Base-by-base conservation (phyloP, 2,888 invertebrate species). In the Troides oblongomaculatus region DNA sequence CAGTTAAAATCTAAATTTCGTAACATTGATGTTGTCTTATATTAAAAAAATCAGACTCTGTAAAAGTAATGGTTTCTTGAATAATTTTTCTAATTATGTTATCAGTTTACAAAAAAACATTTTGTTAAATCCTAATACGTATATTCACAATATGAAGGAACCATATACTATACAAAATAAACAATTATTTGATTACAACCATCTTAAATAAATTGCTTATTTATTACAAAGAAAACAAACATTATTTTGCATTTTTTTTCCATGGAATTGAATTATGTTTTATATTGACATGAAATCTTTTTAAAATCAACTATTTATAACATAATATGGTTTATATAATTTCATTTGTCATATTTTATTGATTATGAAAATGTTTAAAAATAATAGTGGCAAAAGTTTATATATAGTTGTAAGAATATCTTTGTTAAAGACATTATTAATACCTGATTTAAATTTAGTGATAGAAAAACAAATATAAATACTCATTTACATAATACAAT, bases 21-120 rank as follows among this genome's bases (percentile, higher is more conserved):
- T 73, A 88, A 90, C 78, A 88, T 90, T 75, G 87, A 90, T 75
- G 86, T 92, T 57, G 89, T 92, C 50, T 80, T 92, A 71, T 89
- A 90, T 78, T 89, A 75, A 81, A 1, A 18, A 53, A 1, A 30
- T 30, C 30, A 30, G 5, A 30, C 30, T 30, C 30, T 3, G 30
- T 30, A 30, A 30, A 53, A 53, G 6, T 53, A 46, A 46, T 46
- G 1, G 4, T 46, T 14, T 46, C 14, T 46, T 46, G 3, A 10
- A 46, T n/a, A 53, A 53, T n/a, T 53, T 53, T 3, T 53, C 18
- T 53, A 53, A n/a, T 53, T 53, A 2, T 7, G 10, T 46, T 46
- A 53, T 53, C 1, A n/a, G 14, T 21, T 21, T 62, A 46, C 46
- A 39, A 12, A 21, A 62, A 50, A 14, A 53, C n/a, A n/a, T 12